These are phyloP conservation scores for Caenorhabditis inopinata DNA, from an alignment of 1,140 invertebrate species.

Conservation along the genomic window DNA sequence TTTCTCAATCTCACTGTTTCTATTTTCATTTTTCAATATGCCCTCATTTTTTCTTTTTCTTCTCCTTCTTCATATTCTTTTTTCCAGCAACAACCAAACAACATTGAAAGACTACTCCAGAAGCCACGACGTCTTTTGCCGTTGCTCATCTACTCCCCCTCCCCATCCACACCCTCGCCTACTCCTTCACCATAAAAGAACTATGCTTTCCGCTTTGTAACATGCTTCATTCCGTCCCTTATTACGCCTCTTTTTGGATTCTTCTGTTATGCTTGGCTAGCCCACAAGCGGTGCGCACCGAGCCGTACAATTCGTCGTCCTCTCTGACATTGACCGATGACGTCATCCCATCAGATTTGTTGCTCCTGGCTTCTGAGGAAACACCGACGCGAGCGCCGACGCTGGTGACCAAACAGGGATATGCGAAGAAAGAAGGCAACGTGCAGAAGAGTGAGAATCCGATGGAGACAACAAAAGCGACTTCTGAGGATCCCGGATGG, in stretches of 20 bases:
- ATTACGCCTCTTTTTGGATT: not conserved
- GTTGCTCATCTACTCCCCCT: not conserved
- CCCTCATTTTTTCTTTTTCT: too few species aligned
- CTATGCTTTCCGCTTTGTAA: not conserved
- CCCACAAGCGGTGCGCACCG: constrained; percentile 13
- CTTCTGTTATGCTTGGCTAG: constrained; percentile 10
- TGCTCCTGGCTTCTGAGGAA: not conserved
- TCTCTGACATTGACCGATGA: not conserved
- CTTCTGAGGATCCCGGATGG: not conserved
- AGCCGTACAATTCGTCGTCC: constrained; percentile 25
- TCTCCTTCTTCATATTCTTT: too few species aligned
- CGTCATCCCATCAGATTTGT: not conserved
- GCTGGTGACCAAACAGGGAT: constrained; percentile 2
- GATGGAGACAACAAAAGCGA: too few species aligned
- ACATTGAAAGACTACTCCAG: too few species aligned
- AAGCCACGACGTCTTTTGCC: too few species aligned
- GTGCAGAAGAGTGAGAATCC: not conserved
- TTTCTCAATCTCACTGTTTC: too few species aligned
- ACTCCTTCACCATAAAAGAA: not conserved
- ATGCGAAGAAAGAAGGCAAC: not conserved
- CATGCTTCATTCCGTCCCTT: not conserved
- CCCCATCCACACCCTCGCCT: not conserved
- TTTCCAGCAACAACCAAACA: too few species aligned
- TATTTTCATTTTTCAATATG: too few species aligned
- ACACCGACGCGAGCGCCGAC: not conserved